phyloP scores from a whole-genome alignment of 2,797 vertebrate species.

The Vultur gryphus region DNA sequence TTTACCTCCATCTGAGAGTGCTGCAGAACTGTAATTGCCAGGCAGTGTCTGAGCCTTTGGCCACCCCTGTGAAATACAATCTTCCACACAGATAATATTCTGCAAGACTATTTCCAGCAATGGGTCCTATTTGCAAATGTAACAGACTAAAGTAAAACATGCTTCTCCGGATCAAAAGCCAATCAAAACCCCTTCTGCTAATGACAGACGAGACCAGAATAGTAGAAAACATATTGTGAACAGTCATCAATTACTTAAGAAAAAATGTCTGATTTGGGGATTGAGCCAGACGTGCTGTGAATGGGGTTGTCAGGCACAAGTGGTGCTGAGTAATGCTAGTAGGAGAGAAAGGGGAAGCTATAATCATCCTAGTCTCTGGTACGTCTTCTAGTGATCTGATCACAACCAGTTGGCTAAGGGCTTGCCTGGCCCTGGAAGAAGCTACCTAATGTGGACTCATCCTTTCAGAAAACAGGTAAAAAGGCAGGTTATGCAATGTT shows the following conservation, averaged over 20 bases:
- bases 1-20: background rate
- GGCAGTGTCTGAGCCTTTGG: background rate
- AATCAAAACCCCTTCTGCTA: background rate
- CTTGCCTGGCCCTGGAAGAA: background rate
- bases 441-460: background rate
- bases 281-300: background rate
- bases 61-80: background rate
- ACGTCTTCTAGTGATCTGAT: background rate
- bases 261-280: background rate
- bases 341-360: background rate
- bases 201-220: background rate
- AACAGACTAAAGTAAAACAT: background rate
- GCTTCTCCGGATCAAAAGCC: background rate
- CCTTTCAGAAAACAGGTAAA: background rate
- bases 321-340: background rate
- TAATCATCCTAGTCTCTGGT: background rate
- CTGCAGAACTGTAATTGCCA: background rate
- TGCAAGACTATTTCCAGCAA: background rate
- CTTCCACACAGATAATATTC: background rate
- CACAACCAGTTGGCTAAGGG: background rate
- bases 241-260: background rate
- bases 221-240: slow-evolving; percentile 7
- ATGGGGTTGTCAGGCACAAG: background rate
- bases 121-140: background rate
- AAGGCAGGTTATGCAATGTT: background rate